Conservation (phyloP, 1,140 invertebrate species). For the Tetramorium parvispinum region DNA sequence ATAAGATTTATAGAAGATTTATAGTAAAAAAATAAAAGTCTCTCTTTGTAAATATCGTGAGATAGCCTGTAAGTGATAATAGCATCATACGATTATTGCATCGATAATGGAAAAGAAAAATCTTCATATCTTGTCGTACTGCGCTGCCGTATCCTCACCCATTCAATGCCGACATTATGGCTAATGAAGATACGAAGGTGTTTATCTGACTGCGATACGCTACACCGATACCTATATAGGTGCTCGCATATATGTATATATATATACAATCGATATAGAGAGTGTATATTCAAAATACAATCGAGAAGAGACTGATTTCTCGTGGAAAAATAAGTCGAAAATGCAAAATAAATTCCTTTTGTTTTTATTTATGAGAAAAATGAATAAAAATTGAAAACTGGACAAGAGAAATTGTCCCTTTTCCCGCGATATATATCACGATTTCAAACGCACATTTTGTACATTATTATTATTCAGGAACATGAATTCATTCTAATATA, state of each 20-base stretch:
- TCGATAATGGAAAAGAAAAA: conserved; percentile 10
- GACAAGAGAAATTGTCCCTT: neutral
- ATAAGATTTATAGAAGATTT: neutral
- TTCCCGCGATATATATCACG: neutral
- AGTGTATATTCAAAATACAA: neutral
- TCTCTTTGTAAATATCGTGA: neutral
- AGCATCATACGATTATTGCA: neutral
- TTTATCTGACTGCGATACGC: neutral
- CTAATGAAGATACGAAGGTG: conserved; percentile 19
- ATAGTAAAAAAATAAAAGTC: neutral
- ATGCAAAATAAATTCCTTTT: neutral
- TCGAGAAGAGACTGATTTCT: neutral
- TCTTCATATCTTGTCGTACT: neutral
- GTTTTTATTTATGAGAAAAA: neutral
- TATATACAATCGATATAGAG: neutral
- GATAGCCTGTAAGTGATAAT: neutral
- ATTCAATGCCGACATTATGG: neutral
- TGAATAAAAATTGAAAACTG: neutral
- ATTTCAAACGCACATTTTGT: neutral
- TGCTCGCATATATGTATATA: neutral
- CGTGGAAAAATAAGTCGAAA: neutral
- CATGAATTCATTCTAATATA: conserved; percentile 8
- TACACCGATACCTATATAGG: neutral
- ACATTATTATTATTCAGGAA: conserved; percentile 18
- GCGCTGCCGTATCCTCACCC: neutral